Conservation (phyloP, 64 coral and sea anemone species). For the Porites lutea region DNA sequence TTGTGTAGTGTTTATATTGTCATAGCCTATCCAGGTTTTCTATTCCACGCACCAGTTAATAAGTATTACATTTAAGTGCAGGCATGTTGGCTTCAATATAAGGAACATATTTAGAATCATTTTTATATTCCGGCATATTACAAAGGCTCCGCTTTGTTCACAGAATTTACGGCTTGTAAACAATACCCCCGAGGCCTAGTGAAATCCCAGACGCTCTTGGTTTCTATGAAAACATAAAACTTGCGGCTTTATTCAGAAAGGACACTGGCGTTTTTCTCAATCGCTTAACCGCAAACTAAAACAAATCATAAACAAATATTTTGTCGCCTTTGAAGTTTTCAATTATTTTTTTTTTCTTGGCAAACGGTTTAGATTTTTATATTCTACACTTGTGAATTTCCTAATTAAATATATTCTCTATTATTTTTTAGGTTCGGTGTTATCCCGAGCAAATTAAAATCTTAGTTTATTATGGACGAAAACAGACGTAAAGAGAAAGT, state of each 20-base stretch:
- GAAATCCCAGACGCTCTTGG: conserved; percentile 10
- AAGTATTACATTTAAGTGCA: too few species aligned
- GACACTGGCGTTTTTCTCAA: neutral
- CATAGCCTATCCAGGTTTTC: too few species aligned
- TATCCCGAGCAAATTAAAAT: conserved; percentile 16
- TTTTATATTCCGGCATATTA: neutral
- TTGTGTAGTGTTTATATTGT: too few species aligned
- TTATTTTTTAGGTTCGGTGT: neutral
- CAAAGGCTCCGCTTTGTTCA: neutral
- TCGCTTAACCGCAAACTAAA: conserved; percentile 6
- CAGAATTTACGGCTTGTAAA: conserved; percentile 25
- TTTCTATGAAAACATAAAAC: conserved; percentile 21
- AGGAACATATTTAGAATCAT: neutral
- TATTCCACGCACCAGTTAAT: too few species aligned
- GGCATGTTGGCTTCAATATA: neutral
- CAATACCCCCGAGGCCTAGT: conserved; percentile 5
- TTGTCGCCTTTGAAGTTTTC: neutral
- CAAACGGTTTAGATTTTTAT: neutral
- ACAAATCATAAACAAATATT: conserved; percentile 1
- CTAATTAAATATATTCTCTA: neutral
- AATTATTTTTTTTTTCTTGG: neutral
- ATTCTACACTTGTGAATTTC: neutral
- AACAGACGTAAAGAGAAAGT: conserved; percentile 15
- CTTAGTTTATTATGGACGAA: conserved; percentile 31
- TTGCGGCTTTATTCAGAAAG: neutral